These are phyloP conservation scores for Bothrops jararaca DNA, from an alignment of 2,113 vertebrate genomes.

Conservation along the genomic window DNA sequence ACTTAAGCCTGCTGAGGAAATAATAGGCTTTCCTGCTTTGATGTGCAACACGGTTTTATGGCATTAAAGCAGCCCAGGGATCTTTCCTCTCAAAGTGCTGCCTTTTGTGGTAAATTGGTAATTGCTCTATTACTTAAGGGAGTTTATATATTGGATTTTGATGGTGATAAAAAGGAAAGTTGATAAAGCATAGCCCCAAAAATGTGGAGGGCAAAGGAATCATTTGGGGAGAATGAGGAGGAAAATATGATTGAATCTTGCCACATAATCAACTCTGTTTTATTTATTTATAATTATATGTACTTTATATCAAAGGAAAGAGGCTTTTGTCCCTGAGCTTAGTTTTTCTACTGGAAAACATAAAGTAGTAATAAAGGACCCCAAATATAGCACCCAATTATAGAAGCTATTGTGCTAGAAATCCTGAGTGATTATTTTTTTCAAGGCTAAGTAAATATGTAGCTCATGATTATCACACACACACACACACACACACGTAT, in stretches of 20 bases:
- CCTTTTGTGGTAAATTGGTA: not conserved
- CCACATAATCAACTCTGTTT: not conserved
- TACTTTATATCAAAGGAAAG: not conserved
- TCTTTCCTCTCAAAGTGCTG: not conserved
- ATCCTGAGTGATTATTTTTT: conserved; percentile 1
- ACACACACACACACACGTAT: not conserved
- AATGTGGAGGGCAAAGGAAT: not conserved
- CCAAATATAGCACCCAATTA: conserved; percentile 8
- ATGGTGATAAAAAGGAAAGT: not conserved
- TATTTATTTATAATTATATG: conserved; percentile 15
- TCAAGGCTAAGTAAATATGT: not conserved
- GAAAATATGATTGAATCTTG: not conserved
- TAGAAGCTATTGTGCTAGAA: not conserved
- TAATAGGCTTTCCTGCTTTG: not conserved
- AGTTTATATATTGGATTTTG: not conserved
- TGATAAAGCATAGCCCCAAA: not conserved
- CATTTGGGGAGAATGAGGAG: not conserved
- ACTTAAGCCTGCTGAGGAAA: conserved; percentile 7
- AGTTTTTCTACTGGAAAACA: not conserved
- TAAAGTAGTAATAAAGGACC: not conserved
- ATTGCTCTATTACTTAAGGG: not conserved
- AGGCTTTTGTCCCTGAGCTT: conserved; percentile 1
- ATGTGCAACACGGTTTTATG: not conserved
- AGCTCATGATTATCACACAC: not conserved
- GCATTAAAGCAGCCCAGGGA: not conserved